Percentiles rank a stretch among this genome's conserved stretches.
Evolutionary conservation across 2,888 invertebrate species (phyloP).

Genomic region (Deilephila elpenor): DNA sequence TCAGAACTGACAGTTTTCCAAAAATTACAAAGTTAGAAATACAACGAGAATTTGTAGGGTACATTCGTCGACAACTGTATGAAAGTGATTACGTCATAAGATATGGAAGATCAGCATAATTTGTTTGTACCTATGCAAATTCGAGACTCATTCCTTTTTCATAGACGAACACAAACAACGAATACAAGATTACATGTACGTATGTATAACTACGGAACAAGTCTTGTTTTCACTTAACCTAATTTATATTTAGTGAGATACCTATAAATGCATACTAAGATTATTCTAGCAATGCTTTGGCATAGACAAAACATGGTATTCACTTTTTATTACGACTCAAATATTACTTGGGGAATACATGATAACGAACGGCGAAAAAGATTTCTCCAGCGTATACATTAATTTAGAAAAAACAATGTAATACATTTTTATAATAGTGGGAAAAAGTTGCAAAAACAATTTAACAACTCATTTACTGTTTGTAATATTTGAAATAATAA

Average conservation of each 20-base stretch:
- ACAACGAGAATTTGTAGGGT: conserved; percentile 34
- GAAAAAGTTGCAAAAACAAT: not conserved
- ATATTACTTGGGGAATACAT: conserved; percentile 30
- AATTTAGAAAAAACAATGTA: not conserved
- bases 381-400: not conserved
- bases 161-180: conserved; percentile 64
- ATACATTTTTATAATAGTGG: not conserved
- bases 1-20: not conserved
- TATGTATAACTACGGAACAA: conserved; percentile 77
- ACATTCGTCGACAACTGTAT: conserved; percentile 31
- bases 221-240: conserved; percentile 81
- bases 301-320: conserved; percentile 84
- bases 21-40: conserved; percentile 10
- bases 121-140: conserved; percentile 47
- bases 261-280: conserved; percentile 84
- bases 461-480: not conserved
- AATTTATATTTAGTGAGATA: conserved; percentile 82
- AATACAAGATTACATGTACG: conserved; percentile 58
- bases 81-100: conserved; percentile 30
- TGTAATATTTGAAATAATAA: conserved; percentile 26
- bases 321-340: conserved; percentile 36
- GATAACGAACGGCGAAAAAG: conserved; percentile 8
- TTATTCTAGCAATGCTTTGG: conserved; percentile 85
- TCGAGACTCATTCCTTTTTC: conserved; percentile 74
- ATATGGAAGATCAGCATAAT: conserved; percentile 50